A percentile compares a stretch with the other conserved stretches of the same genome.
phyloP scores from a whole-genome alignment of 2,888 invertebrate genomes.

The Acleris emargana region DNA sequence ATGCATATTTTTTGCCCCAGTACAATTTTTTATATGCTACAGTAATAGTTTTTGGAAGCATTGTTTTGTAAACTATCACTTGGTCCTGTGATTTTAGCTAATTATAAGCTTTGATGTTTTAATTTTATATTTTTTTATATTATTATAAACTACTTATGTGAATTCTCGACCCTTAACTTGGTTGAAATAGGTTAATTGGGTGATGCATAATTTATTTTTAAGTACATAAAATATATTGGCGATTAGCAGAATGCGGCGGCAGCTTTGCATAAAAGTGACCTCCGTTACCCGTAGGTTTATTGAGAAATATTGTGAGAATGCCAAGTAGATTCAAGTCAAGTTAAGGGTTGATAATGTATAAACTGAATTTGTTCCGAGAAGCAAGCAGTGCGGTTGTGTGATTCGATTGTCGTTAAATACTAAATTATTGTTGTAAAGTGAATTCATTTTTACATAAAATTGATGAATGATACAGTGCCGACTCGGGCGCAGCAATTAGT shows the following conservation, averaged over 20 bases:
- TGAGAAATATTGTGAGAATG: not conserved
- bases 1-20: slow-evolving; percentile 23
- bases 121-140: slow-evolving; percentile 26
- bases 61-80: slow-evolving; percentile 31
- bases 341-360: slow-evolving; percentile 19
- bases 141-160: slow-evolving; percentile 16
- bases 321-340: not conserved
- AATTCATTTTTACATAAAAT: slow-evolving; percentile 14
- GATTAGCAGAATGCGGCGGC: not conserved
- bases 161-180: slow-evolving; percentile 18
- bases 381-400: slow-evolving; percentile 32
- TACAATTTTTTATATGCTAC: slow-evolving; percentile 21
- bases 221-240: not conserved
- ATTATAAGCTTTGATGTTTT: slow-evolving; percentile 32
- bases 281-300: not conserved
- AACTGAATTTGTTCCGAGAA: slow-evolving; percentile 5
- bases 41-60: slow-evolving; percentile 26
- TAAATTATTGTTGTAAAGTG: slow-evolving; percentile 27
- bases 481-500: slow-evolving; percentile 11
- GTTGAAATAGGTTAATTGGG: slow-evolving; percentile 4
- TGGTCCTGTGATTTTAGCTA: slow-evolving; percentile 33
- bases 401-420: slow-evolving; percentile 24
- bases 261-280: slow-evolving; percentile 5
- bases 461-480: slow-evolving; percentile 7
- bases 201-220: not conserved